Percentiles rank a stretch among this genome's conserved stretches.
Evolutionary conservation across 2,113 vertebrate species (phyloP).

Genomic region (Ahaetulla prasina): DNA sequence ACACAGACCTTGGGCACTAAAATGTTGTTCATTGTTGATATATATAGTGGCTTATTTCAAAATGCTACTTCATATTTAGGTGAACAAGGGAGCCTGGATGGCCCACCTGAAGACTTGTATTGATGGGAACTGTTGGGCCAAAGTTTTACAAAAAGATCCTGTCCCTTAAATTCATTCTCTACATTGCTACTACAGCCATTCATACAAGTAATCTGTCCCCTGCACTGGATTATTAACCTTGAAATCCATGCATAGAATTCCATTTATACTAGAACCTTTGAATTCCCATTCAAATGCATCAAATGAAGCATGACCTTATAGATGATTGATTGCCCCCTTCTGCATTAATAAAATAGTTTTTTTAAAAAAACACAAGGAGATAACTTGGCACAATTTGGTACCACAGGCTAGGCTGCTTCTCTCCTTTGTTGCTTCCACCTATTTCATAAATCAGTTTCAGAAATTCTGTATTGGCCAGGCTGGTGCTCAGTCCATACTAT

Average conservation of each 20-base stretch:
- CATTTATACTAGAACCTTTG: not conserved
- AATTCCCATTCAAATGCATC: not conserved
- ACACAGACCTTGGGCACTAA: not conserved
- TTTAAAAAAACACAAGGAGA: not conserved
- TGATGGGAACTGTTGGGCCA: not conserved
- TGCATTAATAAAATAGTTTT: not conserved
- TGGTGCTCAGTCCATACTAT: not conserved
- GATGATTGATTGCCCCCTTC: not conserved
- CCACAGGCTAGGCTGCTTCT: not conserved
- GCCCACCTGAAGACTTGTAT: not conserved
- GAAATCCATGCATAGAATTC: not conserved
- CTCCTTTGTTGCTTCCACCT: not conserved
- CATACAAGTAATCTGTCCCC: not conserved
- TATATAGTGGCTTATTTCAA: not conserved
- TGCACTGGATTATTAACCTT: not conserved
- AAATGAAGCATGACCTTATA: not conserved
- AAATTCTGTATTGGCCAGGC: not conserved
- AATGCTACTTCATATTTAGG: not conserved
- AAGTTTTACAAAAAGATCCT: not conserved
- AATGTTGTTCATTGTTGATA: not conserved
- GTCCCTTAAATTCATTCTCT: not conserved
- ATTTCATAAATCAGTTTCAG: not conserved
- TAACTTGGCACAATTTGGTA: not conserved
- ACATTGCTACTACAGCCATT: not conserved
- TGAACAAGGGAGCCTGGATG: not conserved